These are phyloP conservation scores for Lepus townsendii DNA, from an alignment of 2,797 vertebrate species.

Conservation along the genomic window DNA sequence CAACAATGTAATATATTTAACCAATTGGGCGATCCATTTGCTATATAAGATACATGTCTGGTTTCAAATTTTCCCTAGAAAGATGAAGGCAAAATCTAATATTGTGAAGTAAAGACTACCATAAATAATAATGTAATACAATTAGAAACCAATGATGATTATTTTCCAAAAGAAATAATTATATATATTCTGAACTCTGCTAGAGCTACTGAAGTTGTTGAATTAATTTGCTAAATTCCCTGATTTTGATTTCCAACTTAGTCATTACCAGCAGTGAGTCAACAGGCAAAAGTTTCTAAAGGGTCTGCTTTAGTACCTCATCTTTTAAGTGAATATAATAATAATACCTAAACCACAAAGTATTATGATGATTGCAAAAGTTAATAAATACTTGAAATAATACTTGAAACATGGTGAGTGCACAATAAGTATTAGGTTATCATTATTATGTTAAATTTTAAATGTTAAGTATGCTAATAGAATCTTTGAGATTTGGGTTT, in stretches of 20 bases:
- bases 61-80: background rate
- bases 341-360: background rate
- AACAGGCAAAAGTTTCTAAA: background rate
- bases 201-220: background rate
- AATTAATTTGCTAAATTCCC: background rate
- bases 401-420: background rate
- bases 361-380: background rate
- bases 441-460: background rate
- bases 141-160: constrained; percentile 19
- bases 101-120: background rate
- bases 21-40: background rate
- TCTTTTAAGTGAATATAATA: background rate
- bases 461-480: background rate
- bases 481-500: background rate
- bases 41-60: background rate
- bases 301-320: background rate
- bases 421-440: background rate
- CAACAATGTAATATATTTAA: constrained; percentile 38
- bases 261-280: background rate
- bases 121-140: constrained; percentile 1
- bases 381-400: background rate
- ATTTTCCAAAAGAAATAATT: background rate
- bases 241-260: constrained; percentile 10
- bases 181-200: background rate
- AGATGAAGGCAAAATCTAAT: constrained; percentile 14